Conservation (phyloP, 2,113 vertebrate genomes). For the Malurus melanocephalus region DNA sequence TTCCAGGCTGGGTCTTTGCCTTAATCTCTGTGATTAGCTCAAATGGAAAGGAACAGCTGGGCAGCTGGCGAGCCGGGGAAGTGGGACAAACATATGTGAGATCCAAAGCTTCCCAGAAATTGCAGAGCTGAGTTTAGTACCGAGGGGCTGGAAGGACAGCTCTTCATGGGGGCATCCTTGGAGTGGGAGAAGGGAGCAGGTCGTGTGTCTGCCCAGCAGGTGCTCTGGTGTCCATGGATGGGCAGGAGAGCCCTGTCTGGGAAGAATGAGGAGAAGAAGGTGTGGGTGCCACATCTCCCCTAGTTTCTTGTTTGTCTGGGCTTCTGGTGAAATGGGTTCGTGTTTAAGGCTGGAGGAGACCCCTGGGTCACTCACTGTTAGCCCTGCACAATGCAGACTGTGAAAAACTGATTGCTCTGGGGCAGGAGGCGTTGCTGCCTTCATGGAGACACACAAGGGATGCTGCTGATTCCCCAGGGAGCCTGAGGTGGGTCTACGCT, state of each 20-base stretch:
- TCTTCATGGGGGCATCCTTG: not conserved
- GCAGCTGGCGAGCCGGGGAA: constrained; percentile 38
- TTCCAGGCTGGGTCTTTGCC: constrained; percentile 37
- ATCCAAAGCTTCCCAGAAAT: constrained; percentile 58
- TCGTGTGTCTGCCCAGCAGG: not conserved
- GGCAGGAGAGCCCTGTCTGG: not conserved
- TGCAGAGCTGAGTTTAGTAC: not conserved
- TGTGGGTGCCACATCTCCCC: not conserved
- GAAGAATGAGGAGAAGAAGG: not conserved
- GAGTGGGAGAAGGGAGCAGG: not conserved
- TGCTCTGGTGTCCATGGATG: not conserved
- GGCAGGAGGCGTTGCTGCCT: not conserved
- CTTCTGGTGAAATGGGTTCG: not conserved
- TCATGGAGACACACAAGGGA: not conserved
- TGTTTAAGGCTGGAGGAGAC: not conserved
- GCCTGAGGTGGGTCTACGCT: not conserved
- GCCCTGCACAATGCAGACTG: not conserved
- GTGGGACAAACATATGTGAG: constrained; percentile 21
- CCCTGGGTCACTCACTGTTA: not conserved
- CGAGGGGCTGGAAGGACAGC: not conserved
- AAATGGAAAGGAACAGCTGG: constrained; percentile 57
- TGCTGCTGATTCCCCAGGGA: not conserved
- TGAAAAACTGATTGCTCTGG: not conserved
- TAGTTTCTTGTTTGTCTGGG: not conserved
- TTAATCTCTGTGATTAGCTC: constrained; percentile 57